A percentile compares a stretch with the other conserved stretches of the same genome.
Conservation (phyloP, 1,140 invertebrate species). For the Diprion similis region DNA sequence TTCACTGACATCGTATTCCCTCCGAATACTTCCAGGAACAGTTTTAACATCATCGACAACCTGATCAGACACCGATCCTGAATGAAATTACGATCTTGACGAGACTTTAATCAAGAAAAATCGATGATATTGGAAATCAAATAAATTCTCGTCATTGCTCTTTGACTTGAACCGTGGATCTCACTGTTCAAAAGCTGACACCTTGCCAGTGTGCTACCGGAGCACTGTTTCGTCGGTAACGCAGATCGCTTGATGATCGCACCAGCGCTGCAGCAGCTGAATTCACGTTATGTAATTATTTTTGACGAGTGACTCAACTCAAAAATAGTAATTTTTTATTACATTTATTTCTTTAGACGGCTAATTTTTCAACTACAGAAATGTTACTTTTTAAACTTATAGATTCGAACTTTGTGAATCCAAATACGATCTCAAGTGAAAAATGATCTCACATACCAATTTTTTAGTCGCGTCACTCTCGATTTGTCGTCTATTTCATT, state of each 20-base stretch:
- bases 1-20: slow-evolving; percentile 3
- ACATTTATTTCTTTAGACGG: too few species aligned
- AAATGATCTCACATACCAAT: too few species aligned
- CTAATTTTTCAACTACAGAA: too few species aligned
- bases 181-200: neutral
- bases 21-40: slow-evolving; percentile 3
- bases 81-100: neutral
- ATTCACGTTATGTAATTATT: too few species aligned
- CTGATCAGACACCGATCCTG: neutral
- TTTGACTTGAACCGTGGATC: neutral
- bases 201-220: neutral
- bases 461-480: too few species aligned
- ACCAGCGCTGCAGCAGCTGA: too few species aligned
- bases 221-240: neutral
- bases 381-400: too few species aligned
- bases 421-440: too few species aligned
- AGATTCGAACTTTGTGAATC: too few species aligned
- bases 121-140: neutral
- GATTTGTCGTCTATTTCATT: too few species aligned
- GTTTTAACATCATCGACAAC: slow-evolving; percentile 1
- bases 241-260: neutral
- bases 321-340: too few species aligned
- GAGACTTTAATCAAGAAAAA: neutral
- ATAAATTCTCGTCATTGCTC: neutral
- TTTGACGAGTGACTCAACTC: too few species aligned